Conservation (phyloP, 2,113 vertebrate genomes). For the Balaenoptera acutorostrata region DNA sequence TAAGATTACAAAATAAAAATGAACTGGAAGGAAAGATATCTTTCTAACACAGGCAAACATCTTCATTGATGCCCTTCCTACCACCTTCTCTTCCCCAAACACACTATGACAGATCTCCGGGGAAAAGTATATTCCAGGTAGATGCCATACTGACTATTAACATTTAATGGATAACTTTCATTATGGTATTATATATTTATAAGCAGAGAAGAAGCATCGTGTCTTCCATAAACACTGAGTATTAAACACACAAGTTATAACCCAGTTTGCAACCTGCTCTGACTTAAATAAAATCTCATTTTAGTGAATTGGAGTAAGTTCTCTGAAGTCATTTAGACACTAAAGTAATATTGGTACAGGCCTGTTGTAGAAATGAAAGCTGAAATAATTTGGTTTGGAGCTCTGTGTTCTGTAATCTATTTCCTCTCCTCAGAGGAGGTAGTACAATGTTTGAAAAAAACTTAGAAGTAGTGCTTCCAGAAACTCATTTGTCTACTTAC, state of each 20-base stretch:
- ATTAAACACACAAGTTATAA: slow-evolving; percentile 53
- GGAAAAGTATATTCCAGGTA: slow-evolving; percentile 60
- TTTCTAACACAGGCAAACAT: background rate
- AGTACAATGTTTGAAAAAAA: background rate
- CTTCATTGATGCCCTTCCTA: background rate
- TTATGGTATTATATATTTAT: slow-evolving; percentile 78
- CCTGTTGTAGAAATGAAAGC: background rate
- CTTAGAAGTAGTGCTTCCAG: background rate
- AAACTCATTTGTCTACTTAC: background rate
- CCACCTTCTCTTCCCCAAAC: background rate
- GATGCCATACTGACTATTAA: slow-evolving; percentile 59
- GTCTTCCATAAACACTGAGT: slow-evolving; percentile 64
- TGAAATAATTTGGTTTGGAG: background rate
- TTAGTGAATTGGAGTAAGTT: slow-evolving; percentile 10
- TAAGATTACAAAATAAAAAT: slow-evolving; percentile 26
- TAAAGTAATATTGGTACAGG: background rate
- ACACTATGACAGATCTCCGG: background rate
- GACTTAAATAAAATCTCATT: slow-evolving; percentile 24
- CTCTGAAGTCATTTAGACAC: background rate
- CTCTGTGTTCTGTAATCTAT: background rate
- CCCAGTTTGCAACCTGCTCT: slow-evolving; percentile 4
- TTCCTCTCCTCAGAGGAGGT: background rate
- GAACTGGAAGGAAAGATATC: background rate
- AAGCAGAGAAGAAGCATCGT: slow-evolving; percentile 56
- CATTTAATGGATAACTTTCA: slow-evolving; percentile 68